Conservation (phyloP, 2,888 invertebrate species). For the Spatulosminthurus flaviceps region DNA sequence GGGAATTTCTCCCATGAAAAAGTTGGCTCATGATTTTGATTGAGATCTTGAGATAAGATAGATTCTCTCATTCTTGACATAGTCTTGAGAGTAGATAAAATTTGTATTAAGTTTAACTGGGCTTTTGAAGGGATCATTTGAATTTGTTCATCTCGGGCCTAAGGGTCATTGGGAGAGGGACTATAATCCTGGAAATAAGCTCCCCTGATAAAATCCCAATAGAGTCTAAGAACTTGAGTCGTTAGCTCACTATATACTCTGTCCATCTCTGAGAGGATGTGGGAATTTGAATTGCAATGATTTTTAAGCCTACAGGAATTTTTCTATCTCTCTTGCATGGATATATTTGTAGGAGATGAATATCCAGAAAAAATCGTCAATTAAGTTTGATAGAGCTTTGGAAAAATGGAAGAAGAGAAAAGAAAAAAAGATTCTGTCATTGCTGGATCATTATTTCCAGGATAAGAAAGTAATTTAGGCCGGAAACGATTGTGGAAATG, state of each 20-base stretch:
- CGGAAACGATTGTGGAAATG: slow-evolving; percentile 55
- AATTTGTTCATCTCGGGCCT: too few species aligned
- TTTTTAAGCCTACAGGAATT: too few species aligned
- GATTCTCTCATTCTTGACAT: neutral
- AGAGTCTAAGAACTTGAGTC: neutral
- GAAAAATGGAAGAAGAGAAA: slow-evolving; percentile 30
- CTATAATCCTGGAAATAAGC: slow-evolving; percentile 8
- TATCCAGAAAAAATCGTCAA: slow-evolving; percentile 26
- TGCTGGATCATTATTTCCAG: slow-evolving; percentile 52
- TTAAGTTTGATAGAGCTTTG: slow-evolving; percentile 33
- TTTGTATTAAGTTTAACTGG: too few species aligned
- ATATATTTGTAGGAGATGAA: neutral
- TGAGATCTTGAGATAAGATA: too few species aligned
- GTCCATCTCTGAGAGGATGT: neutral
- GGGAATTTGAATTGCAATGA: neutral
- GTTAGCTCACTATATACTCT: neutral
- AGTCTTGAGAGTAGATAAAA: neutral
- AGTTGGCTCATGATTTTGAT: too few species aligned
- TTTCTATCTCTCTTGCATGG: neutral
- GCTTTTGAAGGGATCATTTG: too few species aligned
- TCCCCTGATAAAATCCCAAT: slow-evolving; percentile 33
- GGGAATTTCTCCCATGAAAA: too few species aligned
- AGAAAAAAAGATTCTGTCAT: slow-evolving; percentile 33
- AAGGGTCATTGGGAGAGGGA: neutral
- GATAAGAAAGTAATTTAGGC: slow-evolving; percentile 58